These are phyloP conservation scores for Eriocheir sinensis DNA, from an alignment of 1,140 invertebrate species.

Conservation along the genomic window DNA sequence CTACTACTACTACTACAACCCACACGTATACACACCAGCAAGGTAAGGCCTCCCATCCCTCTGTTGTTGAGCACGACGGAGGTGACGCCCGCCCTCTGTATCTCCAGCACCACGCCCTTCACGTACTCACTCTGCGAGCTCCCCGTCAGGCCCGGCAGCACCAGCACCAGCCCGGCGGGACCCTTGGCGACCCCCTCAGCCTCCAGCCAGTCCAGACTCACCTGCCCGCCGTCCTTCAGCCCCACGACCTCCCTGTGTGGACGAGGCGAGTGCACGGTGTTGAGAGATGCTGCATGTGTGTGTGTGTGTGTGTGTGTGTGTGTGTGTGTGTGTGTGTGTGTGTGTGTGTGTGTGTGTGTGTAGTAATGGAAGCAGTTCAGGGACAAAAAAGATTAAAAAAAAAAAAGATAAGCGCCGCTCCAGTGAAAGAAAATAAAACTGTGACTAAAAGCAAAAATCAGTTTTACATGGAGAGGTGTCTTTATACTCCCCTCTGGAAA, in stretches of 20 bases:
- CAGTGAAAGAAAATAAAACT: too few relatives aligned
- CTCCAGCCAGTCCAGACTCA: slow-evolving; percentile 90
- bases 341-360: too few relatives aligned
- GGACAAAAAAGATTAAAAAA: too few relatives aligned
- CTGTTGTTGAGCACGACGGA: slow-evolving; percentile 92
- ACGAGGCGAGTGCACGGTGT: too few relatives aligned
- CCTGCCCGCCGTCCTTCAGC: slow-evolving; percentile 90
- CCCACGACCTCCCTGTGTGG: slow-evolving; percentile 87
- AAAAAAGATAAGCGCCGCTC: too few relatives aligned
- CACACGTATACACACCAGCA: slow-evolving; percentile 84
- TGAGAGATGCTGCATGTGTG: background rate
- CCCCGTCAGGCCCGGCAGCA: slow-evolving; percentile 91
- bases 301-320: background rate
- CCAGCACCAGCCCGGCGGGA: slow-evolving; percentile 84
- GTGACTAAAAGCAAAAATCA: too few relatives aligned
- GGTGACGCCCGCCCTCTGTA: slow-evolving; percentile 86
- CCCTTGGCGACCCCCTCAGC: slow-evolving; percentile 82
- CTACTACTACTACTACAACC: background rate
- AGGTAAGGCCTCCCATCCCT: slow-evolving; percentile 88
- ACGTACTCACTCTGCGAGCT: slow-evolving; percentile 91
- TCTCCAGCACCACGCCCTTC: slow-evolving; percentile 88
- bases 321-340: too few relatives aligned
- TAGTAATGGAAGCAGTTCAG: too few relatives aligned
- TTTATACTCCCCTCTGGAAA: too few relatives aligned
- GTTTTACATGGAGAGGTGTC: too few relatives aligned